phyloP scores from a whole-genome alignment of 2,113 vertebrate species.

The Marmota flaviventris region DNA sequence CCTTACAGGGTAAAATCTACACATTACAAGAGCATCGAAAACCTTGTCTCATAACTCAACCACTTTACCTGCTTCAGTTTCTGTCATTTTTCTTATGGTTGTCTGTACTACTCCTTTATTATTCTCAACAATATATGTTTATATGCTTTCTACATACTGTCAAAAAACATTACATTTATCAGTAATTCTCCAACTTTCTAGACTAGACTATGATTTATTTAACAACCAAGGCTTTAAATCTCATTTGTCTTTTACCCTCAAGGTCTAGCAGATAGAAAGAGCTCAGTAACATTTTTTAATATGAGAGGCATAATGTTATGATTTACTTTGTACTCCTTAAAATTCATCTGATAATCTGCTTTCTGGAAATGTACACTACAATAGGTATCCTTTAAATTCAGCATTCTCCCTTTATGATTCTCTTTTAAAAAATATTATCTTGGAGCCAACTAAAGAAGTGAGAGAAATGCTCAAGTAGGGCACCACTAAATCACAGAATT shows the following conservation, averaged over 20 bases:
- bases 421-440: slow-evolving; percentile 4
- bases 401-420: background rate
- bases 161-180: background rate
- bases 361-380: background rate
- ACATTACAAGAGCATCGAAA: background rate
- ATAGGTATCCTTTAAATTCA: background rate
- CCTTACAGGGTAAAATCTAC: background rate
- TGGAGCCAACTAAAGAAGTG: background rate
- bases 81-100: background rate
- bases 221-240: background rate
- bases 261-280: background rate
- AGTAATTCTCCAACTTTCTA: background rate
- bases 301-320: background rate
- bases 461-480: background rate
- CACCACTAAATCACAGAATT: background rate
- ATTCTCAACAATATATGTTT: background rate
- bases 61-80: background rate
- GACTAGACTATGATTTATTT: background rate
- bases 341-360: background rate
- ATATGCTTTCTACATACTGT: background rate
- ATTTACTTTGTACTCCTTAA: background rate
- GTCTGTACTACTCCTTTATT: background rate
- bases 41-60: background rate
- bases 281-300: background rate
- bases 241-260: background rate